Evolutionary conservation across 2,888 invertebrate species (phyloP).

Genomic region (Caenorhabditis panamensis): DNA sequence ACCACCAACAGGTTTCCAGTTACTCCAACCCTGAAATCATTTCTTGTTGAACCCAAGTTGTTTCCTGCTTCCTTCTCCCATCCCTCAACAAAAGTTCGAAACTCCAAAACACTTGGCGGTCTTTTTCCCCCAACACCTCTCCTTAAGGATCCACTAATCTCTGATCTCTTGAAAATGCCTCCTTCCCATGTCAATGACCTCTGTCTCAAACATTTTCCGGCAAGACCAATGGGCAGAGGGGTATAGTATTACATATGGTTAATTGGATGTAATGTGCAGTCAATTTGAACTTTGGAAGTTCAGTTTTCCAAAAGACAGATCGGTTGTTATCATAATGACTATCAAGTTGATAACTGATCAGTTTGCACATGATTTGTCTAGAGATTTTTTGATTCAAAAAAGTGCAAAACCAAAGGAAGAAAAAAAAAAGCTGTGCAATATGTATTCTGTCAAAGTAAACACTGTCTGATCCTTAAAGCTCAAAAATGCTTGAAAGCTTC

Average conservation of each 20-base stretch:
- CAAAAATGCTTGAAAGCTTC: background rate
- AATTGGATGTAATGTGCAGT: conserved; percentile 10
- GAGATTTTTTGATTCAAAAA: background rate
- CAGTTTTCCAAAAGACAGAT: background rate
- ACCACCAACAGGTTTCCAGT: conserved; percentile 78
- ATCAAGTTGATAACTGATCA: background rate
- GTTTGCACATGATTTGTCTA: background rate
- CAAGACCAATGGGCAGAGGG: conserved; percentile 27
- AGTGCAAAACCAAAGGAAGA: background rate
- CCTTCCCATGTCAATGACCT: conserved; percentile 32
- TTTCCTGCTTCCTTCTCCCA: background rate
- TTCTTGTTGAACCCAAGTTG: background rate
- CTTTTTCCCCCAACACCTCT: background rate
- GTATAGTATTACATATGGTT: background rate
- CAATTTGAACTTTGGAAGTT: background rate
- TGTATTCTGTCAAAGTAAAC: background rate
- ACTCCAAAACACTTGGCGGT: conserved; percentile 38
- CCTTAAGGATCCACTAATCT: conserved; percentile 34
- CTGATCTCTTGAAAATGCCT: conserved; percentile 30
- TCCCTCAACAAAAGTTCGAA: no score
- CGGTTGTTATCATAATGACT: background rate
- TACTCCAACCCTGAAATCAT: conserved; percentile 75
- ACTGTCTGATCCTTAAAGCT: background rate
- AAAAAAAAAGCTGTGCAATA: background rate
- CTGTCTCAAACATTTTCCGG: conserved; percentile 23